A percentile compares a stretch with the other conserved stretches of the same genome.
Conservation (phyloP, 2,113 vertebrate species). For the Grantiella picta region DNA sequence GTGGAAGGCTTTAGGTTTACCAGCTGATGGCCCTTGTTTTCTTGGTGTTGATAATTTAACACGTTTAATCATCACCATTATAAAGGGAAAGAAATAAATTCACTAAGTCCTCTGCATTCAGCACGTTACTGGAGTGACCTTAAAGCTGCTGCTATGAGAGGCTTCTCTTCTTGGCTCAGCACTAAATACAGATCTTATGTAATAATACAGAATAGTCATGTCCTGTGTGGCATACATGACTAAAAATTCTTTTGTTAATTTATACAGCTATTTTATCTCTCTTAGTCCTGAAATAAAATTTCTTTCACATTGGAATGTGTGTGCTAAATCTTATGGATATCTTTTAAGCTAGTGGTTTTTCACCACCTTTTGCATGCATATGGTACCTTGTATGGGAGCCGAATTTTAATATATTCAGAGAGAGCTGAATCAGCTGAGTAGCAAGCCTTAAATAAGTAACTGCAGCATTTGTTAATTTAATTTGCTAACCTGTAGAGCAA, state of each 20-base stretch:
- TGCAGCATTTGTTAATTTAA: not conserved
- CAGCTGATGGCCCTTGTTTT: not conserved
- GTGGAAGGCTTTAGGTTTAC: not conserved
- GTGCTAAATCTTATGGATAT: not conserved
- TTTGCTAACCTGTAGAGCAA: not conserved
- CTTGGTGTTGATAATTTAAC: not conserved
- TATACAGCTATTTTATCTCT: not conserved
- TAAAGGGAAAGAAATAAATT: not conserved
- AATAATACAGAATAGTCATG: not conserved
- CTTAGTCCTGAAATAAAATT: not conserved
- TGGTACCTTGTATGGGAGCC: not conserved
- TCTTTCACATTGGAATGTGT: not conserved
- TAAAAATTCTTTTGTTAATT: not conserved
- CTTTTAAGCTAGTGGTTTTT: not conserved
- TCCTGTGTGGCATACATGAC: not conserved
- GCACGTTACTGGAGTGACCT: not conserved
- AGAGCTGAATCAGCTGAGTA: not conserved
- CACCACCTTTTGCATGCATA: not conserved
- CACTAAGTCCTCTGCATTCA: not conserved
- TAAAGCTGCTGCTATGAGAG: not conserved
- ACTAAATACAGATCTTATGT: not conserved
- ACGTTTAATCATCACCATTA: not conserved
- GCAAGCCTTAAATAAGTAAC: not conserved
- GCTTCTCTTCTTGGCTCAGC: not conserved
- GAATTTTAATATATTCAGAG: not conserved